phyloP scores from a whole-genome alignment of 2,797 vertebrate genomes.

The Mionectes olivaceus region DNA sequence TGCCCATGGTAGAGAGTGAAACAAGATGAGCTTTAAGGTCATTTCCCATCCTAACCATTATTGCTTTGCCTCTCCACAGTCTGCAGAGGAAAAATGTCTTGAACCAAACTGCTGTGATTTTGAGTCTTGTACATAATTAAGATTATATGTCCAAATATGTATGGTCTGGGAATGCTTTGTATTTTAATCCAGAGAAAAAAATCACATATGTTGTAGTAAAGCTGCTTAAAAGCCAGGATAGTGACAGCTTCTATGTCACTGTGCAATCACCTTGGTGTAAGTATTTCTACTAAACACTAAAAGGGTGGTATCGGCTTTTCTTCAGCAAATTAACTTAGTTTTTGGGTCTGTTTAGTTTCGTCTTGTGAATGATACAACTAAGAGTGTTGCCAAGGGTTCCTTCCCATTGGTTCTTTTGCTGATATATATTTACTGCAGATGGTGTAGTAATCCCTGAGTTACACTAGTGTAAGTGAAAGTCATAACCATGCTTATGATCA shows the following conservation, averaged over 20 bases:
- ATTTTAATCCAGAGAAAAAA: not conserved
- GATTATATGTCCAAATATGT: not conserved
- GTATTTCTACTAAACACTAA: not conserved
- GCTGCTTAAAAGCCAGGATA: not conserved
- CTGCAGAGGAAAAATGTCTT: not conserved
- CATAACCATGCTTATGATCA: not conserved
- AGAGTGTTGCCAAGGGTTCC: not conserved
- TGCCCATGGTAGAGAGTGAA: not conserved
- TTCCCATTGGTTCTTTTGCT: not conserved
- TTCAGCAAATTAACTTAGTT: not conserved
- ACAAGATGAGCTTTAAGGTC: not conserved
- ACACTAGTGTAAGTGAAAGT: not conserved
- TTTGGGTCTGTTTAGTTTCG: too few species aligned
- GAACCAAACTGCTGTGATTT: not conserved
- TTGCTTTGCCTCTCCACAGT: not conserved
- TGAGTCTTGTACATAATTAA: not conserved
- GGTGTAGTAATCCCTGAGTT: not conserved
- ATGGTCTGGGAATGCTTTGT: not conserved
- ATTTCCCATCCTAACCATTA: not conserved
- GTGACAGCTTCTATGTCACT: not conserved
- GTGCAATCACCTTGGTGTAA: not conserved
- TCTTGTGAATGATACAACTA: not conserved
- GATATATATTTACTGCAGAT: not conserved
- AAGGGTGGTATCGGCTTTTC: not conserved
- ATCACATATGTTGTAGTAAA: fast-evolving